Conservation (phyloP, 2,888 invertebrate species). For the Phania funesta region DNA sequence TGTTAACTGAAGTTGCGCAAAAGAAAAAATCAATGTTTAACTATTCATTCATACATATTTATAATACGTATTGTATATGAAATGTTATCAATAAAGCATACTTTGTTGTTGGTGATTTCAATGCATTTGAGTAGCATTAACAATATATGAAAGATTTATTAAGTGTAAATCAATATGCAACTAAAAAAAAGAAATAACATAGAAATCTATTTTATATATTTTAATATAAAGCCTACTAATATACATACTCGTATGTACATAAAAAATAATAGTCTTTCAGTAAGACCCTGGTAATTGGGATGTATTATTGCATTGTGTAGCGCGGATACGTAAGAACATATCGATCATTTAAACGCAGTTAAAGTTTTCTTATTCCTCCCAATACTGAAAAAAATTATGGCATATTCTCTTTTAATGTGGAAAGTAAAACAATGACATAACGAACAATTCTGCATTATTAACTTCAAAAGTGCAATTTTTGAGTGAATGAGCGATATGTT, state of each 20-base stretch:
- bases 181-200: background rate
- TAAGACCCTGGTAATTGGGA: no score
- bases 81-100: background rate
- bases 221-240: background rate
- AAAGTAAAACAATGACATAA: no score
- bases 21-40: slow-evolving; percentile 36
- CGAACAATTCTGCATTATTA: no score
- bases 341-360: no score
- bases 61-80: background rate
- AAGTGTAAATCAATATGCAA: background rate
- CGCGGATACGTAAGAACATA: no score
- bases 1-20: slow-evolving; percentile 64
- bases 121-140: background rate
- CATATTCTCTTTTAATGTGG: no score
- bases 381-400: no score
- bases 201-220: background rate
- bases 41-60: background rate
- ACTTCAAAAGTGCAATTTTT: no score
- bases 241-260: background rate
- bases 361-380: no score
- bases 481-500: no score
- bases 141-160: background rate
- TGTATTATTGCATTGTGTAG: no score
- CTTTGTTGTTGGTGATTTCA: background rate
- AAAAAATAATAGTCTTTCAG: background rate